Base-by-base conservation (phyloP, 2,113 vertebrate genomes). In the Rhynchomys soricoides region DNA sequence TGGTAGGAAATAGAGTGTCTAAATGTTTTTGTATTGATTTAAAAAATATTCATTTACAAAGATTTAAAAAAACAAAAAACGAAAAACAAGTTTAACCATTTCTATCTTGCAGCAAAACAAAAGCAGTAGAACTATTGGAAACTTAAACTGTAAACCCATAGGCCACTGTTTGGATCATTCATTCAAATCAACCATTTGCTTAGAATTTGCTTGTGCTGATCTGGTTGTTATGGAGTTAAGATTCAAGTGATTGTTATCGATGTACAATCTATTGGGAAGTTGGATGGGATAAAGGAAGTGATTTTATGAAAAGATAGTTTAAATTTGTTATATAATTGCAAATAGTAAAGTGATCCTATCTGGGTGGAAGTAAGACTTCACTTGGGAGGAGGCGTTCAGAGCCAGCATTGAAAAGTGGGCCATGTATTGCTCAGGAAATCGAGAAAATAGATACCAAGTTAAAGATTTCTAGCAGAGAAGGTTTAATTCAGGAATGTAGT, bases 1-100 rank as follows among this genome's bases (percentile, higher is more conserved):
- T 0, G 17, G 26, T 24, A 83, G n/a, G 86, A 86, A 89, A 79
- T 9, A 26, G n/a, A 55, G 9, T n/a, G 17, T 71, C 52, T 3
- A 90, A 88, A 88, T 82, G 71, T 75, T 88, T 94, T 48, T 43
- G 78, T 62, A 89, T 90, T n/a, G 68, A 7, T 45, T 68, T 97
- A 48, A 45, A 57, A 37, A 91, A 86, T 90, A 86, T n/a, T 87
- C n/a, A 83, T 55, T 15, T 21, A 52, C 34, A 74, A 13, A 59
- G 21, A 55, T 43, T 57, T 59, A 26, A 52, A 34, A 31, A 66
- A 66, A n/a, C n/a, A n/a, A n/a, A n/a, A n/a, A n/a, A n/a, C n/a
- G n/a, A 31, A 31, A 66, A 31, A 13, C 11, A 86, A 45, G 92
- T 64, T 37, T 57, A 77, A 55, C 43, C 59, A 74, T 86, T 62